Conservation (phyloP, 2,888 invertebrate genomes). For the Erebia epiphron region DNA sequence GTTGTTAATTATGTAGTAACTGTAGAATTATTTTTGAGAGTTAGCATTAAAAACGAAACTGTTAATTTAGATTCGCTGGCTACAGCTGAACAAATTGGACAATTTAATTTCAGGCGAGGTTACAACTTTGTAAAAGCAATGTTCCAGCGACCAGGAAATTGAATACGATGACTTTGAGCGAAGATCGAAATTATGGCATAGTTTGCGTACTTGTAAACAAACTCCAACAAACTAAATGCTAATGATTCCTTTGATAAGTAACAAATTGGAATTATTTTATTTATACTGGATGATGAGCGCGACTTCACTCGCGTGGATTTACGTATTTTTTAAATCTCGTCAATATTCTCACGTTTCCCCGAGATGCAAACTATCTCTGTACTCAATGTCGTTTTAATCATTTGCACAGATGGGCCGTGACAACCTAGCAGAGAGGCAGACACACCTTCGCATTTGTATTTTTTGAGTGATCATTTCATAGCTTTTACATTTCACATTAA, state of each 20-base stretch:
- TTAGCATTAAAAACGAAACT: background rate
- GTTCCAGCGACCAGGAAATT: conserved; percentile 32
- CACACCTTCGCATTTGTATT: too few species aligned
- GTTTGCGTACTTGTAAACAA: conserved; percentile 12
- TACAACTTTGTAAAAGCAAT: conserved; percentile 27
- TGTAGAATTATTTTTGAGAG: too few species aligned
- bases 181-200: conserved; percentile 29
- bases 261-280: background rate
- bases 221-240: conserved; percentile 1
- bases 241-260: conserved; percentile 1
- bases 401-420: too few species aligned
- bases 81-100: conserved; percentile 8
- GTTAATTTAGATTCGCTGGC: conserved; percentile 1
- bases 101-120: conserved; percentile 31
- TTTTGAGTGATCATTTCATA: too few species aligned
- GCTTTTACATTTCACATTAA: too few species aligned
- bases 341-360: too few species aligned
- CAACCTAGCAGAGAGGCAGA: too few species aligned
- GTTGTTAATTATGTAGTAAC: too few species aligned
- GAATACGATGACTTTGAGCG: conserved; percentile 29
- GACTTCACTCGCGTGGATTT: too few species aligned
- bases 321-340: too few species aligned
- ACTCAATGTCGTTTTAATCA: too few species aligned
- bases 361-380: too few species aligned
- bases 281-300: background rate